Conservation (phyloP, 92 coral and sea anemone genomes). For the Parazoanthus darwini region DNA sequence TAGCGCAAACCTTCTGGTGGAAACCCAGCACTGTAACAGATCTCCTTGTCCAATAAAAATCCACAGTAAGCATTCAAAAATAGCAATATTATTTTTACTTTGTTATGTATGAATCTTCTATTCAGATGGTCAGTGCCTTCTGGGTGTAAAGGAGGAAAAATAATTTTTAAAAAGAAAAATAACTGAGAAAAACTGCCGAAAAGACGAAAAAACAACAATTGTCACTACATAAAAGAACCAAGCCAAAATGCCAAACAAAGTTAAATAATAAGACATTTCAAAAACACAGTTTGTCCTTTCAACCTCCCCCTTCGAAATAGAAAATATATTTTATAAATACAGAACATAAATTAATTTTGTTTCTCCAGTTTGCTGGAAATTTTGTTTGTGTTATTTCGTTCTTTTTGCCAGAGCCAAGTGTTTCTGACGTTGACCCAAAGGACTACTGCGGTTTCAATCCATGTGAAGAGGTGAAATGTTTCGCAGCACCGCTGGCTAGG, state of each 20-base stretch:
- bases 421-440: slow-evolving; percentile 52
- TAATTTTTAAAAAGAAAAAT: too few relatives aligned
- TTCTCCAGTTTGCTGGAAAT: neutral
- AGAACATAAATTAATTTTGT: neutral
- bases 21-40: slow-evolving; percentile 56
- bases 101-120: neutral
- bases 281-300: too few relatives aligned
- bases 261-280: too few relatives aligned
- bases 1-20: slow-evolving; percentile 48
- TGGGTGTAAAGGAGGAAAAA: too few relatives aligned
- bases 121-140: too few relatives aligned
- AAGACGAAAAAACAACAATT: too few relatives aligned
- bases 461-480: slow-evolving; percentile 65
- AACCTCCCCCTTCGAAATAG: too few relatives aligned
- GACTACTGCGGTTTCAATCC: slow-evolving; percentile 71
- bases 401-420: slow-evolving; percentile 42
- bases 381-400: neutral
- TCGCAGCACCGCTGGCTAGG: slow-evolving; percentile 52
- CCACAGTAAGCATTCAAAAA: slow-evolving; percentile 38
- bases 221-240: too few relatives aligned
- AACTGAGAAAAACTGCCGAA: too few relatives aligned
- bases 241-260: too few relatives aligned
- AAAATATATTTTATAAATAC: too few relatives aligned
- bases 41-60: slow-evolving; percentile 43
- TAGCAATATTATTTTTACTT: neutral